These are phyloP conservation scores for Enoplosus armatus DNA, from an alignment of 2,797 vertebrate species.

Conservation along the genomic window DNA sequence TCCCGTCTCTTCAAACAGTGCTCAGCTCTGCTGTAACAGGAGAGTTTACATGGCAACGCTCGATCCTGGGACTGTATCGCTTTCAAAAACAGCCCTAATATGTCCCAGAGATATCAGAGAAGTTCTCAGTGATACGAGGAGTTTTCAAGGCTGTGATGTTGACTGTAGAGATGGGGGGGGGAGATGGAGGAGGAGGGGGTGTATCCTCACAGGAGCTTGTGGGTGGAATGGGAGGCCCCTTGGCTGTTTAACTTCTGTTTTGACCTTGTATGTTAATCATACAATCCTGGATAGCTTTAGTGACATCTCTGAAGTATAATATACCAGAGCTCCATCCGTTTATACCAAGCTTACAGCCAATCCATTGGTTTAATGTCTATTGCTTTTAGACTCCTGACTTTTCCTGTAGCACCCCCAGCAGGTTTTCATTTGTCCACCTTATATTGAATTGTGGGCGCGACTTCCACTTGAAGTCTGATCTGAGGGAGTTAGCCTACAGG, in stretches of 20 bases:
- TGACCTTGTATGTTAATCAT: conserved; percentile 32
- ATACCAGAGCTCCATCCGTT: neutral
- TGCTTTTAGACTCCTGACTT: neutral
- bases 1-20: conserved; percentile 1
- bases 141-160: conserved; percentile 38
- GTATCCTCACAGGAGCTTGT: conserved; percentile 35
- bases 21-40: conserved; percentile 10
- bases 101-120: conserved; percentile 25
- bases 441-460: neutral
- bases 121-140: conserved; percentile 5
- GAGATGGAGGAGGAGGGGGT: conserved; percentile 5
- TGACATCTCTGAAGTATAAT: conserved; percentile 1
- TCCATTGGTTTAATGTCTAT: neutral
- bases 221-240: conserved; percentile 42
- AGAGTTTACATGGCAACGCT: neutral
- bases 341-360: neutral
- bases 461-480: neutral
- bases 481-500: neutral
- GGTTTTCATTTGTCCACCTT: neutral
- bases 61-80: neutral
- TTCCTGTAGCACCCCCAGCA: neutral
- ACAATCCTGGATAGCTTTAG: conserved; percentile 12
- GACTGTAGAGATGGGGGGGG: conserved; percentile 27
- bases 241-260: conserved; percentile 41
- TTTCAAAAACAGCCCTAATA: neutral